phyloP scores from a whole-genome alignment of 1,140 invertebrate species.

The Drosophila grimshawi region DNA sequence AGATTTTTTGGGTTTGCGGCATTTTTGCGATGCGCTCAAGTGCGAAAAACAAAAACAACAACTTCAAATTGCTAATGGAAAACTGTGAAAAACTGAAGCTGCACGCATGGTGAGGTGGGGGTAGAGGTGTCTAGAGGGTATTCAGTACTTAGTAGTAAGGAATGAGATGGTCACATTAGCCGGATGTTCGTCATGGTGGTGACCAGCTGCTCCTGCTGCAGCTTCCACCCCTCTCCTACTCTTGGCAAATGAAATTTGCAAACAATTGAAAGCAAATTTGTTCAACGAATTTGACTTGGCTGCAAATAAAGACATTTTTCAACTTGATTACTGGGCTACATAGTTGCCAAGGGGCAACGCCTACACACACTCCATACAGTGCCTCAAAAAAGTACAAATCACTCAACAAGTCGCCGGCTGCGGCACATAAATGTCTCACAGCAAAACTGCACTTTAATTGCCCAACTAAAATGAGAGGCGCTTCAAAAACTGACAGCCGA shows the following conservation, averaged over 20 bases:
- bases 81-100: conserved; percentile 54
- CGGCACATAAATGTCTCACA: conserved; percentile 72
- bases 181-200: conserved; percentile 71
- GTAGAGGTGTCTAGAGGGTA: not conserved
- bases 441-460: conserved; percentile 77
- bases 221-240: not conserved
- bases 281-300: conserved; percentile 59
- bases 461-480: conserved; percentile 51
- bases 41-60: conserved; percentile 49
- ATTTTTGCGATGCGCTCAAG: conserved; percentile 51
- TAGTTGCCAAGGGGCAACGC: conserved; percentile 29
- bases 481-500: conserved; percentile 54
- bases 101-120: conserved; percentile 33
- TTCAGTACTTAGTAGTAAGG: not conserved
- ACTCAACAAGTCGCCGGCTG: conserved; percentile 63
- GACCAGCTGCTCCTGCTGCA: conserved; percentile 38
- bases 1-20: conserved; percentile 38
- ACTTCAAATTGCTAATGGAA: conserved; percentile 41
- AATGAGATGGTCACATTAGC: conserved; percentile 62
- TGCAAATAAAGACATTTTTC: conserved; percentile 49
- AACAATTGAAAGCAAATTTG: conserved; percentile 75
- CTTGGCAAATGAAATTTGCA: conserved; percentile 66
- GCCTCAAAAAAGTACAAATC: conserved; percentile 61
- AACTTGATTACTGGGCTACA: conserved; percentile 63
- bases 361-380: conserved; percentile 49